These are phyloP conservation scores for Esox lucius DNA, from an alignment of 2,797 vertebrate species.

Conservation along the genomic window DNA sequence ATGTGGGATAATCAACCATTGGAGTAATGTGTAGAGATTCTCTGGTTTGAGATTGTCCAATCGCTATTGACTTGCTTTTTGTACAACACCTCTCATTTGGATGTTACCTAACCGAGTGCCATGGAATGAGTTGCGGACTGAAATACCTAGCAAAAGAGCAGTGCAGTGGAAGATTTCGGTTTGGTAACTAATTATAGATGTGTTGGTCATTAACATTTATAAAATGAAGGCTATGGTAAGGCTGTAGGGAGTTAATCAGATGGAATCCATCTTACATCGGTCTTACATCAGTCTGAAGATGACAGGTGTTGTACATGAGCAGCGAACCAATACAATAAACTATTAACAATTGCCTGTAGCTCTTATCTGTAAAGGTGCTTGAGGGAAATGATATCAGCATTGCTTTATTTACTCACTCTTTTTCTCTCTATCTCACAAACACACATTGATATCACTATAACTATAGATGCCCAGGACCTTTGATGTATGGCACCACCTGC, in stretches of 20 bases:
- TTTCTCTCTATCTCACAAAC: neutral
- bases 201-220: constrained; percentile 61
- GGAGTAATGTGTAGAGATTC: too few species aligned
- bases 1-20: too few species aligned
- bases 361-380: constrained; percentile 56
- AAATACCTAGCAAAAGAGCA: neutral
- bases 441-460: constrained; percentile 25
- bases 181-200: neutral
- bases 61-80: too few species aligned
- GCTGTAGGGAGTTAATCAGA: constrained; percentile 68
- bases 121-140: neutral
- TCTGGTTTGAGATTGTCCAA: too few species aligned
- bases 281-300: constrained; percentile 40
- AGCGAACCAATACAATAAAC: constrained; percentile 65
- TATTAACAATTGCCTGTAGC: constrained; percentile 70
- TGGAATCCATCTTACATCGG: constrained; percentile 48
- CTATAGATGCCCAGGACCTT: constrained; percentile 49
- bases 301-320: constrained; percentile 63
- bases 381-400: constrained; percentile 58
- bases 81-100: too few species aligned
- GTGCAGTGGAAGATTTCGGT: neutral
- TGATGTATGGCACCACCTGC: constrained; percentile 44
- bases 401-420: constrained; percentile 17
- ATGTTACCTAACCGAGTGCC: too few species aligned
- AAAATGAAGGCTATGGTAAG: constrained; percentile 37